Evolutionary conservation across 2,888 invertebrate genomes (phyloP).

Genomic region (Phalera bucephala): DNA sequence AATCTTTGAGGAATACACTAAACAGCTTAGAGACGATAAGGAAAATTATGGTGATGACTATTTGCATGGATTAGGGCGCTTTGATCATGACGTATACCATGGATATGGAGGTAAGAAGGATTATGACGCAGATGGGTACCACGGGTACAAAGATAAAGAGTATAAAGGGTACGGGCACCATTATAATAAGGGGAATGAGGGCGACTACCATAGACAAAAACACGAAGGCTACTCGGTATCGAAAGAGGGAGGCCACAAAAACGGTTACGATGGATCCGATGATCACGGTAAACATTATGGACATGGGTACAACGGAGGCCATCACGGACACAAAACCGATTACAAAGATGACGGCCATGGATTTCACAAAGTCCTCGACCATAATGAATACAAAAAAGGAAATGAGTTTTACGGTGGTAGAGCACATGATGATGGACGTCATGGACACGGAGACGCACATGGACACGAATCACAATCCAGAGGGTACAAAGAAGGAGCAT

Average conservation of each 20-base stretch:
- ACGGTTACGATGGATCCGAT: constrained; percentile 74
- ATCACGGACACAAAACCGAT: constrained; percentile 78
- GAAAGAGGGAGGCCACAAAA: constrained; percentile 76
- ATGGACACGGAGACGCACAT: constrained; percentile 81
- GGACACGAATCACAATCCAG: constrained; percentile 77
- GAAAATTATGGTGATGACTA: constrained; percentile 63
- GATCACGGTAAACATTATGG: constrained; percentile 78
- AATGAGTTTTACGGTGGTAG: constrained; percentile 87
- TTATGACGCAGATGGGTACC: constrained; percentile 63
- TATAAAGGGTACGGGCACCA: constrained; percentile 77
- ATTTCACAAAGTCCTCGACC: constrained; percentile 86
- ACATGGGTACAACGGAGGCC: constrained; percentile 77
- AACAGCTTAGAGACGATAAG: constrained; percentile 59
- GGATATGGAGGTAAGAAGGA: constrained; percentile 66
- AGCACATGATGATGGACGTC: constrained; percentile 82
- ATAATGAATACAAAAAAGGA: constrained; percentile 88
- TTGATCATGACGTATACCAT: constrained; percentile 49
- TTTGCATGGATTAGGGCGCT: constrained; percentile 52
- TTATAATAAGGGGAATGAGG: constrained; percentile 80
- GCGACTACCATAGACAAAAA: constrained; percentile 78
- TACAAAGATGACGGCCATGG: constrained; percentile 85
- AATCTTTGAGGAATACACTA: constrained; percentile 51
- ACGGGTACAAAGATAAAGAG: constrained; percentile 76
- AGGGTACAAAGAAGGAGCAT: constrained; percentile 77
- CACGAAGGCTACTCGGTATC: constrained; percentile 79